Percentiles rank a stretch among this genome's conserved stretches.
phyloP scores from a whole-genome alignment of 2,797 vertebrate species.

The Sciaenops ocellatus region DNA sequence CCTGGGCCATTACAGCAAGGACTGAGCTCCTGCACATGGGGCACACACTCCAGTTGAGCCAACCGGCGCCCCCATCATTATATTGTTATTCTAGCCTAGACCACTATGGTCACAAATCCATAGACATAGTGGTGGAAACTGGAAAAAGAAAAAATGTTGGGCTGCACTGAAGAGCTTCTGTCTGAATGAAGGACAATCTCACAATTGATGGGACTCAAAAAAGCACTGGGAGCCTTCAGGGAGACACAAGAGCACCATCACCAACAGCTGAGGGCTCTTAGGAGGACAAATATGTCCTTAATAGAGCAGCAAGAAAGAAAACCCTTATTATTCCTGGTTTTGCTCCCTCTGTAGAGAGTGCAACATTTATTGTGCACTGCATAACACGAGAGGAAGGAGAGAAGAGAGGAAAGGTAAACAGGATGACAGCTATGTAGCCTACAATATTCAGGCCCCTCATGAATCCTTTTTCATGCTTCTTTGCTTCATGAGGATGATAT shows the following conservation, averaged over 20 bases:
- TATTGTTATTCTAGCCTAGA: not conserved
- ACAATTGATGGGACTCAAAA: slow-evolving; percentile 39
- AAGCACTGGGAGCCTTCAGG: slow-evolving; percentile 26
- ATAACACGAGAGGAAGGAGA: not conserved
- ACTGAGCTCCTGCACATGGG: no score
- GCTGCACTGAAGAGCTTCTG: slow-evolving; percentile 13
- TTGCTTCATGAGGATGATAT: not conserved
- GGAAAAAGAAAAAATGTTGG: not conserved
- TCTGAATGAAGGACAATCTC: slow-evolving; percentile 45
- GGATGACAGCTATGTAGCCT: not conserved
- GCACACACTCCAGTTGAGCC: no score
- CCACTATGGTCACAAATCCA: slow-evolving; percentile 16
- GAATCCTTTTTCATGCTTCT: not conserved
- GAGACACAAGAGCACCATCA: slow-evolving; percentile 40
- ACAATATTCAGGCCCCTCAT: not conserved
- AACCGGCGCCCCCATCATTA: not conserved
- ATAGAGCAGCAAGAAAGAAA: slow-evolving; percentile 16
- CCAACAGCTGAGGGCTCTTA: slow-evolving; percentile 5
- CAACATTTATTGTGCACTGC: not conserved
- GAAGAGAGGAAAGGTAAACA: not conserved
- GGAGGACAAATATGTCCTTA: slow-evolving; percentile 13
- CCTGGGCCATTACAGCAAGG: no score
- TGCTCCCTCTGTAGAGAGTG: not conserved
- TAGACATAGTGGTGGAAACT: not conserved
- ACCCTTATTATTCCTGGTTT: not conserved